Conservation (phyloP, 2,888 invertebrate genomes). For the Acleris laterana region DNA sequence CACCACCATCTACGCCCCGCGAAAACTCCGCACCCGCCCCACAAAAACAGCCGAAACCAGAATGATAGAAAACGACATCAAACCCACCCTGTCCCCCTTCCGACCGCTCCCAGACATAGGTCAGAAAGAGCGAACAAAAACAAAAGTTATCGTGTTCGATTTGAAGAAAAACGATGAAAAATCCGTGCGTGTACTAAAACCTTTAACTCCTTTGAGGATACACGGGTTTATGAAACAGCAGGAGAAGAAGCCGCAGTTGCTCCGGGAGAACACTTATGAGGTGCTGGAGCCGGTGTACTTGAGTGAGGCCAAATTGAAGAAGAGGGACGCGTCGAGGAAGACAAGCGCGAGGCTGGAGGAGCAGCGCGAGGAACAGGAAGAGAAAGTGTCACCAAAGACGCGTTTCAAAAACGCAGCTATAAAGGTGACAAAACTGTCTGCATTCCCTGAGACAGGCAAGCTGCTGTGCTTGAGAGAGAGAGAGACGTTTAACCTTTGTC, state of each 20-base stretch:
- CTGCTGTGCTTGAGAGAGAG: conserved; percentile 70
- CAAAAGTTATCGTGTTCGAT: conserved; percentile 74
- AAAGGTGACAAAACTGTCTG: conserved; percentile 68
- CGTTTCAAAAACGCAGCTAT: conserved; percentile 75
- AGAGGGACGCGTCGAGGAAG: conserved; percentile 45
- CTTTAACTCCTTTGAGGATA: conserved; percentile 69
- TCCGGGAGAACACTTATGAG: conserved; percentile 78
- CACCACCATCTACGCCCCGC: conserved; percentile 77
- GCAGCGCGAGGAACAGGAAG: conserved; percentile 38
- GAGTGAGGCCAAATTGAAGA: conserved; percentile 56
- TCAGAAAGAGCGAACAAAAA: conserved; percentile 63
- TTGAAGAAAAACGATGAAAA: conserved; percentile 58
- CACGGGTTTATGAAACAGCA: conserved; percentile 60
- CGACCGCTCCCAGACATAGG: conserved; percentile 79
- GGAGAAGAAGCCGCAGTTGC: conserved; percentile 61
- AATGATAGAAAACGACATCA: conserved; percentile 75
- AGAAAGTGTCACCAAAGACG: conserved; percentile 67
- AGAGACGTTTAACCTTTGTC: conserved; percentile 58
- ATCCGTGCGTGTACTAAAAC: conserved; percentile 66
- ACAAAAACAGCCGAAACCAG: conserved; percentile 71
- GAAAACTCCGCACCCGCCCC: conserved; percentile 67
- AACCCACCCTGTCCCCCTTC: conserved; percentile 72
- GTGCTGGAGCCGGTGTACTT: conserved; percentile 73
- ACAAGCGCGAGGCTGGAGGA: not conserved
- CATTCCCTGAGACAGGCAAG: conserved; percentile 74